Evolutionary conservation across 2,888 invertebrate genomes (phyloP), one percentile per base, ranked within the genome.

Genomic region (Antitype chi): DNA sequence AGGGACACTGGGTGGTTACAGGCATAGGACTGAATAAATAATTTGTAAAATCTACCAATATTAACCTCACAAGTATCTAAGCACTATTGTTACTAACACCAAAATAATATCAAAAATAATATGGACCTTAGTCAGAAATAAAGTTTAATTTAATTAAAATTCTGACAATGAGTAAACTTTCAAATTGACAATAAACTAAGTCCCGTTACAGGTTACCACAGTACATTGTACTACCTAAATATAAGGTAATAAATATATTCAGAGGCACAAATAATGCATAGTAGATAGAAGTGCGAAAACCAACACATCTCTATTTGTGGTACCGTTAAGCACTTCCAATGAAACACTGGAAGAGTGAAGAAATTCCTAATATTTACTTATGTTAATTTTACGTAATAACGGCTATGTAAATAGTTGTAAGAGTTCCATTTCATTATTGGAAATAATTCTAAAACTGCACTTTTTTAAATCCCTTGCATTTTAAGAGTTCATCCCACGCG

Each of bases 151-250:
- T 38, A 38, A 38, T 38, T 38, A 2, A 32, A 32, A 32, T 32
- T 32, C 32, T 3, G 63, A 20, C 25, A 73, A 68, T 43, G 63
- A 9, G 13, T 47, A 64, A 55, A 74, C 43, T 69, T 66, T 7
- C 49, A 79, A 74, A 60, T 71, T 52, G 62, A 85, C 69, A 74
- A 67, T 70, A 76, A 63, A 76, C 52, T 1, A 4, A 20, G 11
- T 87, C 38, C 86, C 86, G 86, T 88, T 88, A 88, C 38, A 62
- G 88, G 81, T 86, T 63, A 86, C 74, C 38, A 0, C 32, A 77
- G 88, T 77, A 76, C 88, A 71, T 77, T 79, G 86, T 75, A 38
- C 86, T 69, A 57, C 74, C 68, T 55, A 80, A 81, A 85, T 70
- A 38, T 72, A 86, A 74, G 23, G 63, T 69, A 66, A 81, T 78